Base-by-base conservation (phyloP, 1,140 invertebrate species). In the Cepaea nemoralis region DNA sequence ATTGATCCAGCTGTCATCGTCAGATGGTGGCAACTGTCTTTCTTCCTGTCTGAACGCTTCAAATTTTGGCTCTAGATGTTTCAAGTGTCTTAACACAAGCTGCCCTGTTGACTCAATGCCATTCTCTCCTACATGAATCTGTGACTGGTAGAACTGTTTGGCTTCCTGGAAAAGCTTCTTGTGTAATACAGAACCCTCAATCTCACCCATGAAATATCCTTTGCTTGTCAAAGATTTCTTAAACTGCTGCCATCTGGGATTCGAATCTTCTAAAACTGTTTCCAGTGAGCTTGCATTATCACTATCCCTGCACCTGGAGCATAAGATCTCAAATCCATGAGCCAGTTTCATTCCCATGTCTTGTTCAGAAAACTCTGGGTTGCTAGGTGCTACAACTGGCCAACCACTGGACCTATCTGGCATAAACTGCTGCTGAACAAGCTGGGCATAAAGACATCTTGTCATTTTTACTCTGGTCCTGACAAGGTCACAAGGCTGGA, bases 371-470 rank as follows among this genome's bases (percentile, higher is more conserved):
- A 95, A 95, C 33, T 94, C 92, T 27, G 93, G 89, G 86, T 93
- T 93, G 19, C 92, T 93, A 0, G 92, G 87, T 0, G 93, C 90
- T 0, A 95, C 95, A 67, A 97, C 89, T 86, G 95, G 93, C 95
- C 95, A 96, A 24, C 95, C 95, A 73, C 94, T 94, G 88, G 94
- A 91, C 42, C 93, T 92, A 89, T 96, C 95, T 59, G 97, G 95
- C n/a, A 93, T 92, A 89, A 95, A 97, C 83, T 95, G 94, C 87
- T 96, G 95, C 87, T 97, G 94, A 80, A 94, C 92, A 24, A 97
- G 91, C 95, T 98, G 97, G 27, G 97, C 97, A 93, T 99, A 99
- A 27, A 97, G 93, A 92, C 95, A 98, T 91, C 95, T 95, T 0
- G 97, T 98, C 91, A 99, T 97, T 83, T 85, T 85, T 83, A 90